These are phyloP conservation scores for Rhinopomastus cyanomelas DNA, from an alignment of 2,113 vertebrate genomes.

Conservation along the genomic window DNA sequence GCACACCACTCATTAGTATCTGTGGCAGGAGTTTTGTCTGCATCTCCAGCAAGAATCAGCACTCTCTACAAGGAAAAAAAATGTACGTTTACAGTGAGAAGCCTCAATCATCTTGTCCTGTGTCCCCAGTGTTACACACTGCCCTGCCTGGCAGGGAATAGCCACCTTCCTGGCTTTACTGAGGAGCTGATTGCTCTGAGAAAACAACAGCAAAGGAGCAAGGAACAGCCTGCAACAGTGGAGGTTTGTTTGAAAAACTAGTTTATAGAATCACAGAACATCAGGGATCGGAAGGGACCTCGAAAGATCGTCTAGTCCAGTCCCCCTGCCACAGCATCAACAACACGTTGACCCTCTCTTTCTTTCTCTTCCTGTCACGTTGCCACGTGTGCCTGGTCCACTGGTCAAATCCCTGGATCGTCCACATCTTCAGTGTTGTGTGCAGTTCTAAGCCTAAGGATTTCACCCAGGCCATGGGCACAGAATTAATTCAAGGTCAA, in stretches of 20 bases:
- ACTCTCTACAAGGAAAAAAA: conserved; percentile 26
- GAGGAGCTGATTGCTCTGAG: neutral
- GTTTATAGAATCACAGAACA: too few species aligned
- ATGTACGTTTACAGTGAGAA: conserved; percentile 41
- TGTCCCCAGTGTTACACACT: conserved; percentile 33
- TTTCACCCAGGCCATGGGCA: conserved; percentile 28
- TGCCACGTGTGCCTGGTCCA: neutral
- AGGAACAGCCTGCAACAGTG: neutral
- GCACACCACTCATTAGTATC: neutral
- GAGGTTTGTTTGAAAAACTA: neutral
- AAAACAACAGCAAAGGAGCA: neutral
- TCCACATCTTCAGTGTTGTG: neutral
- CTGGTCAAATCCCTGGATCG: neutral
- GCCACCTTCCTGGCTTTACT: neutral
- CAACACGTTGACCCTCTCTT: too few species aligned
- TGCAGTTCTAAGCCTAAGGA: neutral
- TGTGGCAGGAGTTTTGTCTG: conserved; percentile 44
- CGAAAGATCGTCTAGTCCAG: too few species aligned
- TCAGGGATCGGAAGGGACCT: too few species aligned
- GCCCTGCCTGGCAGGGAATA: neutral
- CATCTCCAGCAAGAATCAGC: conserved; percentile 24
- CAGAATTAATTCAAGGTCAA: conserved; percentile 36
- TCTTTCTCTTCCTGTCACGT: neutral
- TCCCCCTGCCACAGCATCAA: too few species aligned
- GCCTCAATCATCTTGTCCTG: conserved; percentile 2